A percentile compares a stretch with the other conserved stretches of the same genome.
phyloP scores from a whole-genome alignment of 2,888 invertebrate species.

The Callyntrura sp. region DNA sequence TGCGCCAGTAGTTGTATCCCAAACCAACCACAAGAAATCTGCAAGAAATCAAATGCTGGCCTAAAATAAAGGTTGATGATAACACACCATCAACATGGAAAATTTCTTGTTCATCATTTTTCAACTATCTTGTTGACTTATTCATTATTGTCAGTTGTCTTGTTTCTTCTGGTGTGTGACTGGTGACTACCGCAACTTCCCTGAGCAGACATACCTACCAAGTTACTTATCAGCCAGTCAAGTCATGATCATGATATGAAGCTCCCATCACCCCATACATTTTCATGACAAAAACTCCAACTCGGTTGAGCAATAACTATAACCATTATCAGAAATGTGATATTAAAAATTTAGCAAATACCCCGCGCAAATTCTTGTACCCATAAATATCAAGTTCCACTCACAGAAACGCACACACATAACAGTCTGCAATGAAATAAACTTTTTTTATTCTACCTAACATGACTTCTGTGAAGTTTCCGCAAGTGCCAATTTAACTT shows the following conservation, averaged over 20 bases:
- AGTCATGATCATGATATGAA: not conserved
- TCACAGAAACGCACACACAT: not conserved
- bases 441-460: too few species aligned
- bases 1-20: not conserved
- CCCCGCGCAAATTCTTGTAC: not conserved
- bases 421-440: not conserved
- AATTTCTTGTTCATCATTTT: not conserved
- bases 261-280: not conserved
- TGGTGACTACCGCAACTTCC: conserved; percentile 24
- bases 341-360: not conserved
- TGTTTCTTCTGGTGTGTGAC: not conserved
- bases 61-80: not conserved
- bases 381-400: conserved; percentile 39
- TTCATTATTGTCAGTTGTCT: not conserved
- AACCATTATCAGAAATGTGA: not conserved
- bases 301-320: not conserved
- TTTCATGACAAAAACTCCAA: not conserved
- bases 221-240: not conserved
- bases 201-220: not conserved
- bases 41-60: not conserved
- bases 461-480: conserved; percentile 6
- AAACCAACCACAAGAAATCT: not conserved
- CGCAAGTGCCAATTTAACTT: not conserved
- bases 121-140: not conserved
- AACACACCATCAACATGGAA: not conserved